These are phyloP conservation scores for Pteronotus mesoamericanus DNA, from an alignment of 2,797 vertebrate species.

Conservation along the genomic window DNA sequence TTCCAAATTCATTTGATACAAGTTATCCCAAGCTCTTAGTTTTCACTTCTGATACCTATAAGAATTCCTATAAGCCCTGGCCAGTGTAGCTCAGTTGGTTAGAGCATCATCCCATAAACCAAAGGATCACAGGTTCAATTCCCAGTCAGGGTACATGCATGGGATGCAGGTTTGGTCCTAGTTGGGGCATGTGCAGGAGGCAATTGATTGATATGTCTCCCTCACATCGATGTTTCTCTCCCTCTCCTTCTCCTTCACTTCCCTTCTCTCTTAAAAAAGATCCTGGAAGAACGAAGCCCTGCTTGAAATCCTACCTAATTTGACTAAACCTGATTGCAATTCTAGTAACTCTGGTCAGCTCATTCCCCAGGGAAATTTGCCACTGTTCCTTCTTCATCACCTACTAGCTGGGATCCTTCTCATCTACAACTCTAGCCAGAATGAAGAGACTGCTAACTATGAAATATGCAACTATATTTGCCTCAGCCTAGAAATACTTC, in stretches of 20 bases:
- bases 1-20: not conserved
- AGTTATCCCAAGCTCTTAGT: not conserved
- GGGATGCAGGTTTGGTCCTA: not conserved
- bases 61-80: not conserved
- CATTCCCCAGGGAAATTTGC: not conserved
- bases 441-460: not conserved
- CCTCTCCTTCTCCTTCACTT: not conserved
- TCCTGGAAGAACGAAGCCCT: not conserved
- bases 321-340: not conserved
- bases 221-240: not conserved
- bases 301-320: not conserved
- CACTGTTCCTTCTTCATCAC: not conserved
- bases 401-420: not conserved
- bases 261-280: not conserved
- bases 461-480: not conserved
- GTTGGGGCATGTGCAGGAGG: not conserved
- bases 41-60: not conserved
- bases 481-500: not conserved
- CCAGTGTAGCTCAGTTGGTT: not conserved
- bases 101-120: not conserved
- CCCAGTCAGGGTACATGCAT: not conserved
- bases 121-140: not conserved
- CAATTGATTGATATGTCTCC: not conserved
- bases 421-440: not conserved
- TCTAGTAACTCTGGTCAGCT: not conserved